phyloP scores from a whole-genome alignment of 2,888 invertebrate genomes.

The Nycteola revayana region DNA sequence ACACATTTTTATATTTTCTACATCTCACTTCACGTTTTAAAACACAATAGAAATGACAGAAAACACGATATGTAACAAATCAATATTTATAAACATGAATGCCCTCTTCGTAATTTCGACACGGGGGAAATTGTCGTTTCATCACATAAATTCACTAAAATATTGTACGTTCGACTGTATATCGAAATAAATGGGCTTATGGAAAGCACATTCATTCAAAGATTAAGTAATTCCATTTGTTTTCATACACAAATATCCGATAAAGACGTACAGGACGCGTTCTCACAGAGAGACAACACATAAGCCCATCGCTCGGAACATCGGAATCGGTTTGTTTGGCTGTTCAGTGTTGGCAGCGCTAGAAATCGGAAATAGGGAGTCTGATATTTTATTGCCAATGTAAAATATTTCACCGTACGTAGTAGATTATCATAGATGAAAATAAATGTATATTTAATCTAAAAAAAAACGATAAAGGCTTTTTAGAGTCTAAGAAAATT shows the following conservation, averaged over 20 bases:
- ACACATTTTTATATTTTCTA: conserved; percentile 48
- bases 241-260: conserved; percentile 67
- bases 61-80: conserved; percentile 59
- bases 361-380: not conserved
- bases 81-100: conserved; percentile 80
- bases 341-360: conserved; percentile 3
- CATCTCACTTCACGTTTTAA: conserved; percentile 62
- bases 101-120: conserved; percentile 55
- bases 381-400: too few relatives aligned
- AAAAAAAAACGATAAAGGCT: too few relatives aligned
- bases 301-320: conserved; percentile 49
- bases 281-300: conserved; percentile 39
- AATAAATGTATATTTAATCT: too few relatives aligned
- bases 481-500: too few relatives aligned
- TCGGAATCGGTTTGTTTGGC: conserved; percentile 57
- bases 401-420: too few relatives aligned
- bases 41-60: conserved; percentile 44
- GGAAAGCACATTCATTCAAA: conserved; percentile 45
- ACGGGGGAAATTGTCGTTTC: conserved; percentile 36
- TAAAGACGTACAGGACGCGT: conserved; percentile 35
- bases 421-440: too few relatives aligned
- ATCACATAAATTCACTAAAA: conserved; percentile 37
- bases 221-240: conserved; percentile 41
- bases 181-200: conserved; percentile 10
- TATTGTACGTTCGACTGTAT: conserved; percentile 16